phyloP scores from a whole-genome alignment of 2,797 vertebrate genomes.

The Ctenopoma multispine region DNA sequence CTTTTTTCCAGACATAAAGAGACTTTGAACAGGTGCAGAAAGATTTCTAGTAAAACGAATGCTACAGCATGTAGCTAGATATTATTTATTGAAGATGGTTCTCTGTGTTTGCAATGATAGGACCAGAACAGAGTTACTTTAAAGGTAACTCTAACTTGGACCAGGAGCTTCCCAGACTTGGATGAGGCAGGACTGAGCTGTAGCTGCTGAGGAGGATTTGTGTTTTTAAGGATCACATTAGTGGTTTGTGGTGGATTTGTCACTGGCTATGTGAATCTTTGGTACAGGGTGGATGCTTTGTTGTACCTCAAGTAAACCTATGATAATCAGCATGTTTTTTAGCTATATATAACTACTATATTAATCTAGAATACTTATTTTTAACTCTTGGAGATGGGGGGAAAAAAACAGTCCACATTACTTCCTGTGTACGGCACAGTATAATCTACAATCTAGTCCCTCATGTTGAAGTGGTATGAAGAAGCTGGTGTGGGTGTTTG shows the following conservation, averaged over 20 bases:
- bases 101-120: too few species aligned
- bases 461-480: neutral
- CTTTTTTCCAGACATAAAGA: too few species aligned
- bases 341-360: neutral
- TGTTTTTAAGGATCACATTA: neutral
- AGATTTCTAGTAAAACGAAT: too few species aligned
- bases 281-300: neutral
- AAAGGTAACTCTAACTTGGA: too few species aligned
- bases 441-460: neutral
- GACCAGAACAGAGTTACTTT: too few species aligned
- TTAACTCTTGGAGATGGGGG: neutral
- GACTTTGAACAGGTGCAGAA: too few species aligned
- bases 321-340: neutral
- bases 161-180: neutral
- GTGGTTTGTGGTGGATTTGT: neutral
- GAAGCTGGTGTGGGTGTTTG: fast-evolving
- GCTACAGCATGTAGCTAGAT: too few species aligned
- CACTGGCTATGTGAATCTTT: neutral
- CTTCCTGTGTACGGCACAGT: too few species aligned
- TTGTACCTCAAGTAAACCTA: neutral
- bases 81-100: too few species aligned
- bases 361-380: neutral
- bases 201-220: neutral
- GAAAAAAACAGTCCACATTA: neutral
- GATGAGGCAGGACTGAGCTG: neutral